Base-by-base conservation (phyloP, 2,113 vertebrate species). In the Lophotis ruficrista region DNA sequence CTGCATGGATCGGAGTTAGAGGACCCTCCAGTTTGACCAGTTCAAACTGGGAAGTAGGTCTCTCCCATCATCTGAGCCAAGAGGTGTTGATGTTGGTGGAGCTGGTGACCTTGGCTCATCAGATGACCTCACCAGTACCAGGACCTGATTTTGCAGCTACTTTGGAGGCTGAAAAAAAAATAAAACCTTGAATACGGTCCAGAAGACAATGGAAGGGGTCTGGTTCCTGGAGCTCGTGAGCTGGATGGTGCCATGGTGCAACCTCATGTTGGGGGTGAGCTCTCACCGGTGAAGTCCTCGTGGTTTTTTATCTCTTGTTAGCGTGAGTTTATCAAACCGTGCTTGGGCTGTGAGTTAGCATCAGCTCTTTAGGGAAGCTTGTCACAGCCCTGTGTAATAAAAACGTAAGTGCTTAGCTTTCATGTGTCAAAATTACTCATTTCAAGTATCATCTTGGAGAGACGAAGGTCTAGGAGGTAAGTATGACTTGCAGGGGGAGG, bases 231-330 rank as follows among this genome's bases (percentile, higher is more conserved):
- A 41, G 17, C 21, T 37, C 4, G 0, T 10, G 43, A 12, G 13
- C 10, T 82, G 35, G 15, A 20, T 60, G 68, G 54, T 65, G 23
- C n/a, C 43, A 9, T 1, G 0, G 14, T 19, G 17, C 25, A 86
- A 2, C 54, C 50, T 19, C 12, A 1, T 1, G 0, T 24, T 5
- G 0, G 24, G 31, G 10, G 6, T 19, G 30, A 79, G 70, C 8
- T 80, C 48, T 93, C 27, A 12, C 56, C 66, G 45, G 14, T 20
- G 51, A 48, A 38, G 35, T 17, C 58, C 10, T 5, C 0, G 0
- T 48, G 47, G 10, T 20, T 85, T 25, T 53, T 76, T 18, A 2
- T 64, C 72, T 82, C 22, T 57, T 27, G 8, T 25, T 68, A 9
- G 0, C 53, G 8, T 24, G 31, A 58, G 15, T 71, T 87, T 76